phyloP scores from a whole-genome alignment of 2,888 invertebrate genomes.

The Trissolcus brochymenae region DNA sequence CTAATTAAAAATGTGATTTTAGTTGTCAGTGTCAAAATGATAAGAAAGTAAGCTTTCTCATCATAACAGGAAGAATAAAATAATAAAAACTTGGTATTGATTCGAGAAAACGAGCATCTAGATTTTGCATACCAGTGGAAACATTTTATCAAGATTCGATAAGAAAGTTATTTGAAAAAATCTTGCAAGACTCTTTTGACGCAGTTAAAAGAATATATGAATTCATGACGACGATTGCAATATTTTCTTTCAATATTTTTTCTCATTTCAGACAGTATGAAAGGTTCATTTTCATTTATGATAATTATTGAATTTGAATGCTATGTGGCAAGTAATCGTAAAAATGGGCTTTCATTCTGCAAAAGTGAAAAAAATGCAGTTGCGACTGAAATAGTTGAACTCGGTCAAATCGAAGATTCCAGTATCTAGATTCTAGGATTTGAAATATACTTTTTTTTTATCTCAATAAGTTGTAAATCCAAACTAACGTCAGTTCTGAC shows the following conservation, averaged over 20 bases:
- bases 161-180: constrained; percentile 49
- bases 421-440: constrained; percentile 15
- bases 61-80: constrained; percentile 47
- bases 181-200: constrained; percentile 39
- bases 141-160: constrained; percentile 48
- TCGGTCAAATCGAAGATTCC: background rate
- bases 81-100: constrained; percentile 42
- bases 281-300: constrained; percentile 36
- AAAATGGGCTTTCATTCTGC: background rate
- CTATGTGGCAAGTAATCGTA: background rate
- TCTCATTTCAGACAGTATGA: constrained; percentile 5
- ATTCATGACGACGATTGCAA: constrained; percentile 25
- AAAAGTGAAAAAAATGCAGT: background rate
- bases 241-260: constrained; percentile 29
- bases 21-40: constrained; percentile 23
- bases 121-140: constrained; percentile 35
- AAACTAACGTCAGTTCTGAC: constrained; percentile 21
- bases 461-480: background rate
- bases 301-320: constrained; percentile 38
- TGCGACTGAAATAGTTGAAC: too few relatives aligned
- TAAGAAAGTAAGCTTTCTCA: constrained; percentile 31
- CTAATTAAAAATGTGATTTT: constrained; percentile 50
- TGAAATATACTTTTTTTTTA: constrained; percentile 3
- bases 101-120: constrained; percentile 42
- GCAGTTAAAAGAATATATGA: constrained; percentile 30